Evolutionary conservation across 1,140 invertebrate genomes (phyloP), one percentile per base, ranked within the genome.

Genomic region (Dryas iulia): DNA sequence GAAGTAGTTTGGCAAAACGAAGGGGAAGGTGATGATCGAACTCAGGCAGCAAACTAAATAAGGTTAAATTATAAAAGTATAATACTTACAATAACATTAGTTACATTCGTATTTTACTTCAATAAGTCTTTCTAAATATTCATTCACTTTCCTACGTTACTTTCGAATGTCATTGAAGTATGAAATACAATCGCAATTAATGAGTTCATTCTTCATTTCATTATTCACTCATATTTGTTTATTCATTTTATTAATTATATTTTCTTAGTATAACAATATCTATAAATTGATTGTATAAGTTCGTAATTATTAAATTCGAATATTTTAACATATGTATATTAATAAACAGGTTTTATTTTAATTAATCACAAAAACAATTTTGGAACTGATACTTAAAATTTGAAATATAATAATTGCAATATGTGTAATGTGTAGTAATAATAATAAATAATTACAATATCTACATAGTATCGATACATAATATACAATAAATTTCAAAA

Each of bases 281-380:
- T 91, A 91, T 91, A 91, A 91, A 90, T 90, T 84, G 88, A 88
- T 86, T 91, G 89, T 91, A 91, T 91, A 91, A 91, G 89, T 89
- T 90, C 87, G 85, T 91, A 91, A 91, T 91, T 91, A 91, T 91
- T 91, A 91, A 91, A 91, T 91, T 91, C 89, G 89, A 91, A 91
- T 91, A 91, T 91, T 91, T 91, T 91, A 91, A 91, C 89, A 91
- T 91, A 91, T 91, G 89, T 91, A 91, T 91, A 91, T 91, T 91
- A 91, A 91, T 91, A 91, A 91, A 91, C 87, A 86, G 79, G 86
- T 90, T 89, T 90, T 89, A 91, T 90, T 89, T 89, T 78, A 79
- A 84, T 88, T 83, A 88, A 86, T 87, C 81, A 89, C 78, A 85
- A 87, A 47, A 87, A 83, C 71, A 80, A 86, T 84, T 74, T 77